Conservation (phyloP, 2,113 vertebrate species). For the Anser brachyrhynchus region DNA sequence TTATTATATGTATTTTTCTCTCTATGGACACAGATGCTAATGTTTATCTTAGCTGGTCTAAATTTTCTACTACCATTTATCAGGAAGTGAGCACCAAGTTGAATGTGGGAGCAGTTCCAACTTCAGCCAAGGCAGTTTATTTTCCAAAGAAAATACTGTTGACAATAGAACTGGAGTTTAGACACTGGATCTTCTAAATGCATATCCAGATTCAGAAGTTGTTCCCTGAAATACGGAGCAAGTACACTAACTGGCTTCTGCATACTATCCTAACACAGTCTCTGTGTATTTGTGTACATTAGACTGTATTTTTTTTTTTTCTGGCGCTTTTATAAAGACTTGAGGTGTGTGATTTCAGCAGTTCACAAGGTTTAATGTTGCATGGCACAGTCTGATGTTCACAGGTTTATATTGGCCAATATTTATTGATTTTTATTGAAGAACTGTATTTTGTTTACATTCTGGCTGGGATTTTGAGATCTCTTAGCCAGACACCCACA, state of each 20-base stretch:
- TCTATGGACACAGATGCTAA: conserved; percentile 2
- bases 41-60: conserved; percentile 20
- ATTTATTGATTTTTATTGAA: conserved; percentile 69
- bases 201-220: neutral
- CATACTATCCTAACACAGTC: neutral
- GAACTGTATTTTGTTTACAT: conserved; percentile 72
- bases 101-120: conserved; percentile 5
- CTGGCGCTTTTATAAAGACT: conserved; percentile 45
- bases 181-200: neutral
- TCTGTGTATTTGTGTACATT: neutral
- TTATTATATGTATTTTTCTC: neutral
- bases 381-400: conserved; percentile 40
- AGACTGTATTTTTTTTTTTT: conserved; percentile 43
- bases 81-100: neutral
- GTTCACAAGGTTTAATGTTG: conserved; percentile 65
- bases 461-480: conserved; percentile 73
- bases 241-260: neutral
- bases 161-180: conserved; percentile 15
- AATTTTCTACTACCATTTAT: conserved; percentile 25
- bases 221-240: neutral
- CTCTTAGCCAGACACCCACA: conserved; percentile 57
- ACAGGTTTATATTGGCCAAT: conserved; percentile 63
- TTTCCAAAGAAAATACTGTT: conserved; percentile 24
- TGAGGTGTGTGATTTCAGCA: conserved; percentile 51
- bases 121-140: conserved; percentile 10